These are phyloP conservation scores for Rotaria socialis DNA, from an alignment of 2,888 invertebrate genomes.

Conservation along the genomic window DNA sequence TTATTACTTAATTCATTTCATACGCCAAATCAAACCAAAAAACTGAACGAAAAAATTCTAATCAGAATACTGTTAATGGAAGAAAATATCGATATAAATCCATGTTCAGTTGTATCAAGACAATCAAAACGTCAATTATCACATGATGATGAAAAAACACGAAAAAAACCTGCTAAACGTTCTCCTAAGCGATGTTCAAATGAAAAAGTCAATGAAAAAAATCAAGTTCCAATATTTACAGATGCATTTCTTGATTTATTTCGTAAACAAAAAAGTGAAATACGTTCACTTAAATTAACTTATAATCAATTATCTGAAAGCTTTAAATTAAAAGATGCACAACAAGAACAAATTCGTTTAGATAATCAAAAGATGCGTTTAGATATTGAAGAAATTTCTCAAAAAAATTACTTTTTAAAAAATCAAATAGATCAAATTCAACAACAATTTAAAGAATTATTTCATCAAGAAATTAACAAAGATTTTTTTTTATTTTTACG, in stretches of 20 bases:
- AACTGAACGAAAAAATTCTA: no score
- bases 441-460: neutral
- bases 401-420: conserved; percentile 3
- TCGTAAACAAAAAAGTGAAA: conserved; percentile 23
- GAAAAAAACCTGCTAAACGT: neutral
- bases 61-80: no score
- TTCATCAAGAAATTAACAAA: neutral
- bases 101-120: neutral
- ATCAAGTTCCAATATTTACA: neutral
- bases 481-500: neutral
- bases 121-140: neutral
- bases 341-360: conserved; percentile 13
- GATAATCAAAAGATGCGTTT: conserved; percentile 9
- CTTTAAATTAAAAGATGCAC: neutral
- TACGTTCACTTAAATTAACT: neutral
- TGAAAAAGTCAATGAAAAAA: neutral
- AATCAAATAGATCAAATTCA: conserved; percentile 8
- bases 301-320: neutral
- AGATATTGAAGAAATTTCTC: conserved; percentile 13
- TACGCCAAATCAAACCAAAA: no score
- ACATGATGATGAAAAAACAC: neutral
- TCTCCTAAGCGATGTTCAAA: neutral
- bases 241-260: conserved; percentile 18
- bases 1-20: no score
- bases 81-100: no score